Evolutionary conservation across 2,888 invertebrate species (phyloP).

Genomic region (Nowickia ferox): DNA sequence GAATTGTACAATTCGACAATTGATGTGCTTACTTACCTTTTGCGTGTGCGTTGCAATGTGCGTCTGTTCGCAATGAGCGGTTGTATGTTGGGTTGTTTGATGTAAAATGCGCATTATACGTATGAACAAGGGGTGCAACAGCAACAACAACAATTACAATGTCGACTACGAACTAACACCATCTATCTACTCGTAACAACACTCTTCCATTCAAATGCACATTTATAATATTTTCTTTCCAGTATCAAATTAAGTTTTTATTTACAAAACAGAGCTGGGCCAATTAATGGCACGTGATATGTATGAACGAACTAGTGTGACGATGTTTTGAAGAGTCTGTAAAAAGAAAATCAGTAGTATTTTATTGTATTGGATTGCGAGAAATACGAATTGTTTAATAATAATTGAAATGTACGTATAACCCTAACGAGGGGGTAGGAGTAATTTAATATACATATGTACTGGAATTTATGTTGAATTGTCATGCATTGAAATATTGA

Average conservation of each 20-base stretch:
- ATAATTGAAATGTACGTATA: too few relatives aligned
- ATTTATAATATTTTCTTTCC: slow-evolving; percentile 38
- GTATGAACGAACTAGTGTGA: neutral
- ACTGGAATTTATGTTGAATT: too few relatives aligned
- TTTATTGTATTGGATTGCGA: too few relatives aligned
- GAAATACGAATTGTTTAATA: too few relatives aligned
- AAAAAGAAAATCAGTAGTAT: neutral
- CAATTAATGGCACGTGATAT: slow-evolving; percentile 14
- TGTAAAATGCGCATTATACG: slow-evolving; percentile 55
- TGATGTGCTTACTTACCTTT: slow-evolving; percentile 62
- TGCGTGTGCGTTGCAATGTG: slow-evolving; percentile 53
- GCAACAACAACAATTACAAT: slow-evolving; percentile 4
- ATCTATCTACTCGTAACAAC: slow-evolving; percentile 43
- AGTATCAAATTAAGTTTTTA: neutral
- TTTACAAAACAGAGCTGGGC: slow-evolving; percentile 8
- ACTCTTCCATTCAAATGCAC: slow-evolving; percentile 50
- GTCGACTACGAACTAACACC: slow-evolving; percentile 7
- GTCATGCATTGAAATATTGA: too few relatives aligned
- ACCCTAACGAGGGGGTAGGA: too few relatives aligned
- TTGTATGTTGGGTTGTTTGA: slow-evolving; percentile 20
- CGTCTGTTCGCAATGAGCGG: slow-evolving; percentile 32
- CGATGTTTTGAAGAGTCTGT: neutral
- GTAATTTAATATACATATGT: too few relatives aligned
- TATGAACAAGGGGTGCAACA: slow-evolving; percentile 5
- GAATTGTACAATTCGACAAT: slow-evolving; percentile 47